Conservation (phyloP, 2,888 invertebrate species). For the Megastigmus dorsalis region DNA sequence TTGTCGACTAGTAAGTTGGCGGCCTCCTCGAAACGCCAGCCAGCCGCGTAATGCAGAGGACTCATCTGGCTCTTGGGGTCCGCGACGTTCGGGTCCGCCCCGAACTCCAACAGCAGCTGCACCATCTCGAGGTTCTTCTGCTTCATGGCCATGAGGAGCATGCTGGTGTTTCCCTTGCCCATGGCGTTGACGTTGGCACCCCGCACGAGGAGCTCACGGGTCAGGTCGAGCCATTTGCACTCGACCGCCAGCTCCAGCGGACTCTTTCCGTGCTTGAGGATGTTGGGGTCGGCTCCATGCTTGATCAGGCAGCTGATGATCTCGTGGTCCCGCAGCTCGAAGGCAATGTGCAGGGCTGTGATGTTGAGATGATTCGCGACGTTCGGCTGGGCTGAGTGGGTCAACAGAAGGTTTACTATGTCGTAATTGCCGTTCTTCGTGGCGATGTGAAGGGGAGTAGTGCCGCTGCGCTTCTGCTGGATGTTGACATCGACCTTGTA, state of each 20-base stretch:
- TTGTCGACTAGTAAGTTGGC: neutral
- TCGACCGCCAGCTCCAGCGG: constrained; percentile 15
- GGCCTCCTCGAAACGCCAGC: neutral
- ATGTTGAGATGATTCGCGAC: neutral
- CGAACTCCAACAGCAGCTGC: constrained; percentile 76
- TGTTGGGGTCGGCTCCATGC: neutral
- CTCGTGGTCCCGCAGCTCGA: neutral
- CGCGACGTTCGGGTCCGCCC: constrained; percentile 71
- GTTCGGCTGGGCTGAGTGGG: neutral
- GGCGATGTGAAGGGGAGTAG: constrained; percentile 11
- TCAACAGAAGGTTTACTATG: neutral
- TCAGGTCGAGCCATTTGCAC: neutral
- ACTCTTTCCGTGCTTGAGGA: constrained; percentile 12
- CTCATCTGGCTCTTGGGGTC: neutral
- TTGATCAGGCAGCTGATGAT: neutral
- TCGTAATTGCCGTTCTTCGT: neutral
- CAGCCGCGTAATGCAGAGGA: neutral
- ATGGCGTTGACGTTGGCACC: neutral
- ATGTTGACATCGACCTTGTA: constrained; percentile 6
- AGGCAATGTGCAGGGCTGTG: constrained; percentile 12
- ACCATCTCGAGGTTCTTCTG: constrained; percentile 76
- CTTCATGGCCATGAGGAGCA: constrained; percentile 79
- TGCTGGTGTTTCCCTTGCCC: neutral
- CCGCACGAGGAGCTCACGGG: neutral
- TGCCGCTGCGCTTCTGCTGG: neutral